Percentiles rank a stretch among this genome's conserved stretches.
phyloP scores from a whole-genome alignment of 2,888 invertebrate genomes.

The Orthosia gracilis region DNA sequence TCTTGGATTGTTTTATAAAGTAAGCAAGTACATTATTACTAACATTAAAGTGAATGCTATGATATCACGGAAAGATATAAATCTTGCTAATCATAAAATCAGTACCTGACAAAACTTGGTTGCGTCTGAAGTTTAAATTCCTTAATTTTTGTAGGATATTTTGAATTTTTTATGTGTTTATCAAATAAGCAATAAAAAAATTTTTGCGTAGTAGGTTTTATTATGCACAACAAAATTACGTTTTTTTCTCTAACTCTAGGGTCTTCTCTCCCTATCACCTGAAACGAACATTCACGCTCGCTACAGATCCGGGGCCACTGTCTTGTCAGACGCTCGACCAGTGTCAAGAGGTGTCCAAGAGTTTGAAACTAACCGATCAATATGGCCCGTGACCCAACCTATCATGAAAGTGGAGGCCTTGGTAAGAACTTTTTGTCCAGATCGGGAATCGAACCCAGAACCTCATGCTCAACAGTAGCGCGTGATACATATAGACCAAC shows the following conservation, averaged over 20 bases:
- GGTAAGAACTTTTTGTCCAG: constrained; percentile 71
- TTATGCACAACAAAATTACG: neutral
- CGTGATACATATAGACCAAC: too few relatives aligned
- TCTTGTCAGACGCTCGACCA: constrained; percentile 84
- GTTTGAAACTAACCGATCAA: constrained; percentile 90
- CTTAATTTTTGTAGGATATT: too few relatives aligned
- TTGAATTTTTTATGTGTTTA: neutral
- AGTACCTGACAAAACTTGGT: neutral
- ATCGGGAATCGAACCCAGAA: too few relatives aligned
- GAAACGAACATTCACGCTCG: constrained; percentile 78
- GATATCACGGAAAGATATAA: too few relatives aligned
- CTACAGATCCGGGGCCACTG: constrained; percentile 84
- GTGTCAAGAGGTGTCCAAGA: constrained; percentile 91
- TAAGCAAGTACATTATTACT: constrained; percentile 64
- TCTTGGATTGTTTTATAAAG: constrained; percentile 92
- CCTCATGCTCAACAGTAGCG: too few relatives aligned
- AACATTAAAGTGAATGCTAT: neutral
- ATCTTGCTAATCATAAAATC: neutral
- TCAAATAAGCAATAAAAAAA: too few relatives aligned
- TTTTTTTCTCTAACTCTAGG: constrained; percentile 75
- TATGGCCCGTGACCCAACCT: constrained; percentile 92
- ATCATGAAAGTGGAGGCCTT: constrained; percentile 89
- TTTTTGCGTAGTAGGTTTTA: neutral
- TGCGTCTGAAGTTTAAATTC: neutral
- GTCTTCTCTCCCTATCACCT: constrained; percentile 88